Base-by-base conservation (phyloP, 2,113 vertebrate species). In the Nettapus auritus region DNA sequence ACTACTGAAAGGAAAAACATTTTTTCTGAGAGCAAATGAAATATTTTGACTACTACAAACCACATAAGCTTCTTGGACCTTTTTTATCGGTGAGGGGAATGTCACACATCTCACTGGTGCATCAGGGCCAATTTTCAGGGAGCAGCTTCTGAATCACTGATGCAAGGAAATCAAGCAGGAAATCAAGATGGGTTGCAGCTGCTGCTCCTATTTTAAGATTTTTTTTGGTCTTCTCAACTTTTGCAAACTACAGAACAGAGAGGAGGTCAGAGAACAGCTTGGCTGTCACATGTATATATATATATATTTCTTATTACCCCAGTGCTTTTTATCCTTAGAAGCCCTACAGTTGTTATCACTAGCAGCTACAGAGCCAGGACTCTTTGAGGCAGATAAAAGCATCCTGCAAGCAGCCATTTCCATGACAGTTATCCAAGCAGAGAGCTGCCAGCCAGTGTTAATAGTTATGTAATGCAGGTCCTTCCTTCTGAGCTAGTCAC, bases 1-100 rank as follows among this genome's bases (percentile, higher is more conserved):
- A n/a, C 86, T 92, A 92, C 91, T 68, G 62, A 74, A 90, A 80
- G 81, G 53, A 64, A 86, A 90, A 96, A 44, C 38, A 78, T 95
- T 75, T 86, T 57, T 66, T 70, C 44, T 34, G 21, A 31, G 40
- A 3, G 13, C 79, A 96, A 93, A 78, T 69, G 67, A 91, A 87
- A 77, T 33, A 44, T 34, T 77, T 82, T 50, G 26, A 42, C 53
- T 26, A 5, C 48, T 33, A 38, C 14, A 46, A 46, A 68, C 42
- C 23, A 17, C 13, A 7, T 56, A 11, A 22, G 52, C 26, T 42
- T 40, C 33, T 59, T 73, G 67, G 9, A 15, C 22, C 20, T 66
- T 6, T 2, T 38, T 46, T 28, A 6, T 2, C 10, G 5, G 13
- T n/a, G 46, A 79, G 38, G 26, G 29, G 25, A 22, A 74, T 22